Conservation (phyloP, 2,888 invertebrate species). For the Petrolisthes manimaculis region DNA sequence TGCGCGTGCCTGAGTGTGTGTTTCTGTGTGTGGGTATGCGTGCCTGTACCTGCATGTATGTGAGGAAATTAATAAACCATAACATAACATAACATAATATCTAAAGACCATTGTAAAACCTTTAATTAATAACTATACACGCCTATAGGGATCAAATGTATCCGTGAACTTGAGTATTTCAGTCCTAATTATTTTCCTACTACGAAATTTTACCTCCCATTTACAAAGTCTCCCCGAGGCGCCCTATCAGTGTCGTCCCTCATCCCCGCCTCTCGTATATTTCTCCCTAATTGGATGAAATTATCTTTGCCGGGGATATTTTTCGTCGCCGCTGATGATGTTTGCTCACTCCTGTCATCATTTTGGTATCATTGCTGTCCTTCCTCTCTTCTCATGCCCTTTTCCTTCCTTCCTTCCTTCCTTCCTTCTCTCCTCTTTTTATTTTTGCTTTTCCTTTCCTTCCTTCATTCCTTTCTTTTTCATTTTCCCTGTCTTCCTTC, state of each 20-base stretch:
- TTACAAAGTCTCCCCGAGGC: not conserved
- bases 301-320: not conserved
- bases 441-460: constrained; percentile 11
- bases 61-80: not conserved
- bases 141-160: too few relatives aligned
- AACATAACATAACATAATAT: not conserved
- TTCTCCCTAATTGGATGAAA: not conserved
- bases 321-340: not conserved
- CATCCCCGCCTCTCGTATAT: not conserved
- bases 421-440: not conserved
- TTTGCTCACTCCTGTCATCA: not conserved
- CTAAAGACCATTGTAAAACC: too few relatives aligned
- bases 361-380: not conserved
- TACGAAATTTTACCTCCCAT: too few relatives aligned
- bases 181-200: too few relatives aligned
- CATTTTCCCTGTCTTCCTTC: constrained; percentile 5
- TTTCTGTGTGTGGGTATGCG: not conserved
- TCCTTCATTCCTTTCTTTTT: not conserved
- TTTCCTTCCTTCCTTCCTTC: constrained; percentile 2
- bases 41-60: not conserved
- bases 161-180: too few relatives aligned
- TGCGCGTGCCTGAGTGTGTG: not conserved
- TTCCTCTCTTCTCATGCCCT: not conserved
- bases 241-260: not conserved
- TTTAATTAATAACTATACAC: too few relatives aligned